Conservation (phyloP, 2,797 vertebrate genomes). For the Gymnodraco acuticeps region DNA sequence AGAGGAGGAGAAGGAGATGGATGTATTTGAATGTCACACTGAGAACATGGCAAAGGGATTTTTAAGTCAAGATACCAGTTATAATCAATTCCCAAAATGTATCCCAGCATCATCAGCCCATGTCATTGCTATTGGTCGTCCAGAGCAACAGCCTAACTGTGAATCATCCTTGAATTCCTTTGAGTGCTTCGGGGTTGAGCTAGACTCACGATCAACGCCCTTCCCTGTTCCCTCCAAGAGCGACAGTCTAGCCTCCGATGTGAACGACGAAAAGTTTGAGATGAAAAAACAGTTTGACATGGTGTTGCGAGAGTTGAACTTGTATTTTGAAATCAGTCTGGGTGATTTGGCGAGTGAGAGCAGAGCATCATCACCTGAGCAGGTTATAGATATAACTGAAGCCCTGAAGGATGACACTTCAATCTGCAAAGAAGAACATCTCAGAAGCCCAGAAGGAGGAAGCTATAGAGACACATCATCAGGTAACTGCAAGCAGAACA, state of each 20-base stretch:
- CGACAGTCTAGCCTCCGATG: slow-evolving; percentile 1
- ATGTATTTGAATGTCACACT: slow-evolving; percentile 23
- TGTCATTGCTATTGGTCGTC: slow-evolving; percentile 5
- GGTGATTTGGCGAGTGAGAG: slow-evolving; percentile 57
- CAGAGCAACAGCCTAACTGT: slow-evolving; percentile 29
- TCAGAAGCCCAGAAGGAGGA: slow-evolving; percentile 38
- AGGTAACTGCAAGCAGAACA: slow-evolving; percentile 57
- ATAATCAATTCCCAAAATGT: slow-evolving; percentile 42
- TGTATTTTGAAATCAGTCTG: slow-evolving; percentile 88
- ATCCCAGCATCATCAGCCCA: slow-evolving; percentile 42
- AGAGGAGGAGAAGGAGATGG: slow-evolving; percentile 26
- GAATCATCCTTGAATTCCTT: slow-evolving; percentile 17
- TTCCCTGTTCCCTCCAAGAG: slow-evolving; percentile 9
- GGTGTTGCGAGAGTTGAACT: slow-evolving; percentile 88
- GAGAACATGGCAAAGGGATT: slow-evolving; percentile 36
- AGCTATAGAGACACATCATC: slow-evolving; percentile 29
- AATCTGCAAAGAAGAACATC: slow-evolving; percentile 28
- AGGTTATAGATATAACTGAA: slow-evolving; percentile 27
- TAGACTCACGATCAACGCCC: slow-evolving; percentile 16
- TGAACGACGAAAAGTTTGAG: slow-evolving; percentile 74
- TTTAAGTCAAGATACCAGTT: slow-evolving; percentile 32
- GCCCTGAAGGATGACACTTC: slow-evolving; percentile 43
- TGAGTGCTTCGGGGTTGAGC: slow-evolving; percentile 27
- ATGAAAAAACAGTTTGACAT: slow-evolving; percentile 87
- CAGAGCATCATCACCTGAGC: slow-evolving; percentile 58